Evolutionary conservation across 2,797 vertebrate genomes (phyloP).

Genomic region (Syngnathus acus): DNA sequence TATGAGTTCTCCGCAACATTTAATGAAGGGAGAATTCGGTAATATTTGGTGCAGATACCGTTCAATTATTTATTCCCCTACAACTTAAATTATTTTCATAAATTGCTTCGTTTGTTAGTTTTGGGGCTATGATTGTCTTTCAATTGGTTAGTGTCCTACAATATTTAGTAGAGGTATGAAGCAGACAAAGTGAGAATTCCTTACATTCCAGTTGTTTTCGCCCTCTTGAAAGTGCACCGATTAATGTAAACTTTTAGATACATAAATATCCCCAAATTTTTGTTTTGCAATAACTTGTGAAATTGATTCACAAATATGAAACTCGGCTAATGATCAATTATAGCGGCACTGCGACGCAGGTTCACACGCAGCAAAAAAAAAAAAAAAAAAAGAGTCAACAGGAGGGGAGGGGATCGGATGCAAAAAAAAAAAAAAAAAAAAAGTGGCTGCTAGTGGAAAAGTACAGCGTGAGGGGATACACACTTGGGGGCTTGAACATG

Average conservation of each 20-base stretch:
- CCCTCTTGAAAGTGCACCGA: background rate
- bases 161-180: background rate
- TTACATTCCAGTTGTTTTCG: background rate
- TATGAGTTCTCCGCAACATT: background rate
- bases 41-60: background rate
- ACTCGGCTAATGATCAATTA: slow-evolving; percentile 19
- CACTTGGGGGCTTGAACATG: background rate
- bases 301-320: background rate
- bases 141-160: background rate
- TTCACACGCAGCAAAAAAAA: slow-evolving; percentile 32
- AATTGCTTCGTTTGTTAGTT: background rate
- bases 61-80: no score
- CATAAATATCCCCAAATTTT: background rate
- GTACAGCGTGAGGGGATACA: slow-evolving; percentile 45
- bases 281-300: background rate
- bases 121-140: background rate
- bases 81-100: no score
- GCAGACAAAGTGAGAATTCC: background rate
- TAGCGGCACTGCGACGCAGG: slow-evolving; percentile 39
- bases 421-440: slow-evolving; percentile 58
- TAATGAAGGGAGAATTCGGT: background rate
- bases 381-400: slow-evolving; percentile 18
- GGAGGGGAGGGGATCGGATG: slow-evolving; percentile 35
- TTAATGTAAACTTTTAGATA: background rate
- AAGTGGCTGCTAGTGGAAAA: slow-evolving; percentile 62